Base-by-base conservation (phyloP, 2,888 invertebrate genomes). In the Ophioninae sp. region DNA sequence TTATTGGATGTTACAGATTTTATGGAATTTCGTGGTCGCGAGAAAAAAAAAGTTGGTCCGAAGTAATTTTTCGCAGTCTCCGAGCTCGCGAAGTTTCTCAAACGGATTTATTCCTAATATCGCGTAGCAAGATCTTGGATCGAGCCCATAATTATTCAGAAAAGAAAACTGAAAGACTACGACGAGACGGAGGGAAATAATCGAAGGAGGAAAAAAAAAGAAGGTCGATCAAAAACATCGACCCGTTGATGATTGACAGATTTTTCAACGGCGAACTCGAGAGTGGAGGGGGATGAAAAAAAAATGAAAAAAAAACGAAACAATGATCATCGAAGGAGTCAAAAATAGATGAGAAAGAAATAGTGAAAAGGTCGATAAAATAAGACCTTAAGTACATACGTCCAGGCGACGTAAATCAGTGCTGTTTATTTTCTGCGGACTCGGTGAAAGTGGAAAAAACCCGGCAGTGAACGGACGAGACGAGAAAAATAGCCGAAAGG, bases 391-490 rank as follows among this genome's bases (percentile, higher is more conserved):
- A 73, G 73, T 41, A 41, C 41, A 23, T 10, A 44, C 41, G 61
- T 41, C 41, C 61, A 7, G 21, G 61, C 61, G 17, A 17, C 20
- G 69, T 37, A 69, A 44, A 59, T 69, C 62, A 73, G 69, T 30
- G 50, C 37, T 62, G 59, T 73, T 62, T 68, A 62, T 65, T 74
- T 74, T 68, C 68, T 39, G 41, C 61, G 50, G 57, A 69, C 44
- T 59, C 50, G n/a, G 23, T 56, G 30, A n/a, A 39, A 64, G 61
- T 56, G 62, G 70, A 79, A 79, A 79, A 39, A 79, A 72, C 17
- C 78, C 78, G 64, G 68, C 68, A 61, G 77, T 44, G 30, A 69
- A 8, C 69, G 68, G 56, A 50, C 68, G 61, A 72, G 21, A 37
- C 44, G 41, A 21, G 41, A 20, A 67, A 17, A 50, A 17, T 17